A percentile compares a stretch with the other conserved stretches of the same genome.
Evolutionary conservation across 2,113 vertebrate species (phyloP).

Genomic region (Phycodurus eques): DNA sequence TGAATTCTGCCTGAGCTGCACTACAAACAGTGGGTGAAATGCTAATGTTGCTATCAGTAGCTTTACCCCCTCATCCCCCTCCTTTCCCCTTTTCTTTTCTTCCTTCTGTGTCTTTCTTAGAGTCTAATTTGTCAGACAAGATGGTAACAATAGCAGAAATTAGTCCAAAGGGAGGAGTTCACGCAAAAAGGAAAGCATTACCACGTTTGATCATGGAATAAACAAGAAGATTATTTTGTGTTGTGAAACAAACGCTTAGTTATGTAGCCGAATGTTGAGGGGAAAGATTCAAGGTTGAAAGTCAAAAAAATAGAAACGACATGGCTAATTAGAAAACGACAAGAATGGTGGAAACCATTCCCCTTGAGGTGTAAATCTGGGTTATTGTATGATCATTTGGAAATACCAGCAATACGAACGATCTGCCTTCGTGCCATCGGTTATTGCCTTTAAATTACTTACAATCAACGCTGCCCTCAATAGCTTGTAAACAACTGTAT

Average conservation of each 20-base stretch:
- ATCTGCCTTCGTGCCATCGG: constrained; percentile 31
- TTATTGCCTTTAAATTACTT: constrained; percentile 14
- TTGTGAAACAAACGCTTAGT: constrained; percentile 64
- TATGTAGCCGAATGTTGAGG: constrained; percentile 32
- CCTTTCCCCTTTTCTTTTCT: neutral
- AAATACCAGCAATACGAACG: constrained; percentile 42
- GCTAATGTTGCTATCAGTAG: constrained; percentile 44
- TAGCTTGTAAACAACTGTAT: neutral
- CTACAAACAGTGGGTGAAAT: constrained; percentile 44
- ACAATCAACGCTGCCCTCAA: neutral
- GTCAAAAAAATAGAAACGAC: constrained; percentile 64
- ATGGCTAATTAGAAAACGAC: constrained; percentile 64
- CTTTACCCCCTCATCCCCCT: neutral
- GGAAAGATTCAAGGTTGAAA: constrained; percentile 72
- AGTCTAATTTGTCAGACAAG: constrained; percentile 66
- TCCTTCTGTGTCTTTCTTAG: constrained; percentile 37
- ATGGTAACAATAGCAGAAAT: constrained; percentile 64
- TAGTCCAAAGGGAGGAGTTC: constrained; percentile 55
- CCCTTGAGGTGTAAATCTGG: constrained; percentile 54
- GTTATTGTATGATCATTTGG: constrained; percentile 34
- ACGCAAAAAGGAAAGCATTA: constrained; percentile 57
- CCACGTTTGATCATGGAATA: constrained; percentile 74
- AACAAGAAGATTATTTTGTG: constrained; percentile 71
- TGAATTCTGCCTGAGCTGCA: constrained; percentile 36
- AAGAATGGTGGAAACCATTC: constrained; percentile 65